Conservation (phyloP, 2,888 invertebrate genomes). For the Aphidius colemani region DNA sequence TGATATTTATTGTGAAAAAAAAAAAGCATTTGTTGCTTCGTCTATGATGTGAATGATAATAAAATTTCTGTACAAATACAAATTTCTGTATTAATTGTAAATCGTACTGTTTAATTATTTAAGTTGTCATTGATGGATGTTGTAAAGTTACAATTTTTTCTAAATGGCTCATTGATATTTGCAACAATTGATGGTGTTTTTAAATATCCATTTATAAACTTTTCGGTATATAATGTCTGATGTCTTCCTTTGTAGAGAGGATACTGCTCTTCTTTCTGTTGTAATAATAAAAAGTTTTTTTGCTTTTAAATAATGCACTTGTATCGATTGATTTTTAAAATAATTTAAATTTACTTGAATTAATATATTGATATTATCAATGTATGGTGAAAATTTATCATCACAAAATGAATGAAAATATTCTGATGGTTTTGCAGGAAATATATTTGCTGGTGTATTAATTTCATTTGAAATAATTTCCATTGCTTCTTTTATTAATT, state of each 20-base stretch:
- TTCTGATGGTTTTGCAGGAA: not conserved
- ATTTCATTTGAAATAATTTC: constrained; percentile 35
- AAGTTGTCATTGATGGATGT: constrained; percentile 1
- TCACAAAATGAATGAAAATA: not conserved
- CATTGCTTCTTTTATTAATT: constrained; percentile 18
- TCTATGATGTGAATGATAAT: too few relatives aligned
- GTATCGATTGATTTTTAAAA: not conserved
- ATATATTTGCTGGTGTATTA: not conserved
- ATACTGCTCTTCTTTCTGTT: not conserved
- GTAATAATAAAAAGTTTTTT: not conserved
- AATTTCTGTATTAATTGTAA: not conserved
- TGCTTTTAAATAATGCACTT: not conserved
- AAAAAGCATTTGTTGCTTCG: too few relatives aligned
- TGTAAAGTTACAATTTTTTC: constrained; percentile 9
- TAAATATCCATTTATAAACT: not conserved
- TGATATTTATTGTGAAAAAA: too few relatives aligned
- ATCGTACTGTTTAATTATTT: not conserved
- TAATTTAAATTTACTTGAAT: not conserved
- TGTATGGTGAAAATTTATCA: not conserved
- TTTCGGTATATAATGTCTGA: not conserved
- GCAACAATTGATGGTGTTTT: constrained; percentile 3
- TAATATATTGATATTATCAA: not conserved
- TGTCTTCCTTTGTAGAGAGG: constrained; percentile 2
- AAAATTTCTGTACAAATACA: too few relatives aligned
- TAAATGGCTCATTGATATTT: constrained; percentile 7